Base-by-base conservation (phyloP, 2,113 vertebrate species). In the Pitta sordida region DNA sequence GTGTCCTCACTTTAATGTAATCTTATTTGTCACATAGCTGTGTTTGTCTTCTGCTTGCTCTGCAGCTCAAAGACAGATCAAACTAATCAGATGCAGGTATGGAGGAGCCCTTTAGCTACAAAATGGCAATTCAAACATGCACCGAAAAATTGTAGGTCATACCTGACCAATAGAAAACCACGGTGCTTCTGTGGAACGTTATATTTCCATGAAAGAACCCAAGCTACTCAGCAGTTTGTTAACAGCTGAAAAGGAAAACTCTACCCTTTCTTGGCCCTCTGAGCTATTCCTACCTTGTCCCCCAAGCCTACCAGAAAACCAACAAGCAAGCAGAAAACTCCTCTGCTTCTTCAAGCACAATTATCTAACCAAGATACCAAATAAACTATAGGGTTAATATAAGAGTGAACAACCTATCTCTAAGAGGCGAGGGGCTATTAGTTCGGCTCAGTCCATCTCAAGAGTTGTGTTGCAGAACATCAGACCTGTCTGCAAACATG, bases 161-260 rank as follows among this genome's bases (percentile, higher is more conserved):
- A 17, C 37, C 16, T 46, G 34, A 73, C 12, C 36, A 62, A 6
- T 12, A 80, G 27, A 69, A 76, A 80, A 83, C 7, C 13, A 49
- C 0, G 0, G 24, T 15, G 3, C n/a, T 82, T 70, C 78, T 68
- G 3, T 2, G 0, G 44, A 56, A 83, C 12, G 10, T 23, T 64
- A 49, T 19, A 49, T 6, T 77, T 64, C 62, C 20, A 16, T 41
- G 6, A 69, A 92, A 62, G 32, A 79, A 11, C 15, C 71, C 43
- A 64, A 83, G 46, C 51, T 90, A 37, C 29, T 83, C 21, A 78
- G 29, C 8, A 32, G 29, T 49, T 73, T 52, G 18, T 30, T 58
- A 75, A 65, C 5, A 83, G 26, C 32, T 67, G 34, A 77, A 82
- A 81, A 55, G 5, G n/a, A 60, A 77, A 74, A 9, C 14, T 51